Percentiles rank a stretch among this genome's conserved stretches.
Evolutionary conservation across 1,140 invertebrate genomes (phyloP).

Genomic region (Latrodectus geometricus): DNA sequence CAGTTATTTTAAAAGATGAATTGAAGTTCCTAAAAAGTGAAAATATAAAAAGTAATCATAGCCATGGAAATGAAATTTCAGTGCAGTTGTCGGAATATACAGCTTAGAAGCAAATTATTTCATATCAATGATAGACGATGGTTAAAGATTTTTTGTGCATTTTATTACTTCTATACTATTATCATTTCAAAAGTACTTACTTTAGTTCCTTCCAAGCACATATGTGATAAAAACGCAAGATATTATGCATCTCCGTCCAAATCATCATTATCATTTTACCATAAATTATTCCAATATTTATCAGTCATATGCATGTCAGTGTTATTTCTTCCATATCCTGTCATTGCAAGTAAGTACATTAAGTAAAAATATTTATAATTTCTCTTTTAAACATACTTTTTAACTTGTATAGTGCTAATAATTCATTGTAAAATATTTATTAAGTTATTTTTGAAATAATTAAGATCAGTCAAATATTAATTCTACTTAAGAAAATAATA

Average conservation of each 20-base stretch:
- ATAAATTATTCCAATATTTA: neutral
- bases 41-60: no score
- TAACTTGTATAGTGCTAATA: neutral
- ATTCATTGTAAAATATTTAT: neutral
- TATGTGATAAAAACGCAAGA: slow-evolving; percentile 32
- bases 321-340: neutral
- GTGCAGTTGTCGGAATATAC: neutral
- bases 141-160: slow-evolving; percentile 19
- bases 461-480: no score
- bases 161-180: neutral
- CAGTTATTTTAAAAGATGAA: no score
- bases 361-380: neutral
- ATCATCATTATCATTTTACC: neutral
- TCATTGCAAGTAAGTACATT: neutral
- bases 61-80: neutral
- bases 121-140: slow-evolving; percentile 18
- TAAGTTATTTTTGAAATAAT: neutral
- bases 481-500: no score
- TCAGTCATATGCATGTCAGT: neutral
- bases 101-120: neutral
- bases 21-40: no score
- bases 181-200: neutral
- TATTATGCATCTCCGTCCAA: neutral
- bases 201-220: slow-evolving; percentile 32
- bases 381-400: neutral